Evolutionary conservation across 2,888 invertebrate genomes (phyloP).

Genomic region (Eumerus sabulonum): DNA sequence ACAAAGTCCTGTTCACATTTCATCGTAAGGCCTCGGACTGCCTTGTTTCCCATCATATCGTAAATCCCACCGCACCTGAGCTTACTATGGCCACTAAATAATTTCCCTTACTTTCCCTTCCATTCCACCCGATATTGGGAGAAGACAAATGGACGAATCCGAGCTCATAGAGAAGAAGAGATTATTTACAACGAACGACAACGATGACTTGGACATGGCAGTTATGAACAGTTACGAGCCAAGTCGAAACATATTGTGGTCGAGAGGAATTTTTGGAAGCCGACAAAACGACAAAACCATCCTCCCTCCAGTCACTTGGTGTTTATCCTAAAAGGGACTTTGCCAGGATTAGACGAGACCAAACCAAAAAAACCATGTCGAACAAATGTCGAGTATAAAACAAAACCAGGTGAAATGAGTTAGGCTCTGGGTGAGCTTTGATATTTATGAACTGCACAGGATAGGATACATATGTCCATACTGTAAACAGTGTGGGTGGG

Average conservation of each 20-base stretch:
- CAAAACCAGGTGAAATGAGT: not conserved
- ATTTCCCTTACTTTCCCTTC: conserved; percentile 16
- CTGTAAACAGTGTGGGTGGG: not conserved
- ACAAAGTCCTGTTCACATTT: conserved; percentile 45
- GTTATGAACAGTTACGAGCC: conserved; percentile 26
- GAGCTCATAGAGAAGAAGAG: not conserved
- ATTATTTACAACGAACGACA: conserved; percentile 32
- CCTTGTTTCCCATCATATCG: conserved; percentile 4
- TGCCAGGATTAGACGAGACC: not conserved
- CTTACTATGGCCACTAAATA: conserved; percentile 39
- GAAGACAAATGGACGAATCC: no score
- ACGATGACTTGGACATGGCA: conserved; percentile 37
- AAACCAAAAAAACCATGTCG: conserved; percentile 1
- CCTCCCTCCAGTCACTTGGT: not conserved
- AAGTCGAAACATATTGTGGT: conserved; percentile 26
- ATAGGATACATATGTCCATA: not conserved
- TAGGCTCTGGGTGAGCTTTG: not conserved
- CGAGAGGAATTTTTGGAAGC: not conserved
- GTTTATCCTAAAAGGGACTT: not conserved
- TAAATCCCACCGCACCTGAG: conserved; percentile 35
- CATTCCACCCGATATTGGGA: not conserved
- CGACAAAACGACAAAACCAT: no score
- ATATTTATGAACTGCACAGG: conserved; percentile 19
- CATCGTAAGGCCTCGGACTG: conserved; percentile 28
- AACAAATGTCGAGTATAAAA: not conserved